Percentiles rank a stretch among this genome's conserved stretches.
phyloP scores from a whole-genome alignment of 1,140 invertebrate species.

The Drosophila dunni region DNA sequence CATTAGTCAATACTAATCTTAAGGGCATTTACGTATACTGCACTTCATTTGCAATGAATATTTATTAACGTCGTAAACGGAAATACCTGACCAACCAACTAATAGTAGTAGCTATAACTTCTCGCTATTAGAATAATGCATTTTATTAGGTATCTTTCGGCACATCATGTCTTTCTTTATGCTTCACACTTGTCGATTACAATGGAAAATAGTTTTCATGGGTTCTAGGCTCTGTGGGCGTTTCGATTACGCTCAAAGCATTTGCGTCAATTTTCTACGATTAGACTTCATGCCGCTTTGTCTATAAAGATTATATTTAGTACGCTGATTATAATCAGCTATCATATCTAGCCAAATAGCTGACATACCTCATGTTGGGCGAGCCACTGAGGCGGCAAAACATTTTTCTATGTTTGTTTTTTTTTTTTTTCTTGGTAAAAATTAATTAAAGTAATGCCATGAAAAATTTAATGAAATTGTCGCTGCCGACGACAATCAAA shows the following conservation, averaged over 20 bases:
- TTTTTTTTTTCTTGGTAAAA: constrained; percentile 9
- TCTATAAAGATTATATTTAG: constrained; percentile 45
- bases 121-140: background rate
- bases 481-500: constrained; percentile 13
- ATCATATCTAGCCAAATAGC: constrained; percentile 22
- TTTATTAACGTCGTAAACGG: too few relatives aligned
- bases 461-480: constrained; percentile 46
- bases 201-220: constrained; percentile 40
- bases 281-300: constrained; percentile 16
- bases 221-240: constrained; percentile 47
- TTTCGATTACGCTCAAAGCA: constrained; percentile 28
- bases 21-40: too few relatives aligned
- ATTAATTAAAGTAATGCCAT: constrained; percentile 49
- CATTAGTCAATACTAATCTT: too few relatives aligned
- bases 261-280: constrained; percentile 48
- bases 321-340: constrained; percentile 34
- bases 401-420: background rate
- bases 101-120: too few relatives aligned
- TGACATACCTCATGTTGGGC: constrained; percentile 5
- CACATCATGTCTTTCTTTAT: background rate
- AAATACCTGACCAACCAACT: too few relatives aligned
- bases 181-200: background rate
- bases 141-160: background rate
- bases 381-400: constrained; percentile 23
- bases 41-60: too few relatives aligned